A percentile compares a stretch with the other conserved stretches of the same genome.
These are phyloP conservation scores for Sebastes cheni DNA, from an alignment of 2,797 vertebrate species.

Conservation along the genomic window DNA sequence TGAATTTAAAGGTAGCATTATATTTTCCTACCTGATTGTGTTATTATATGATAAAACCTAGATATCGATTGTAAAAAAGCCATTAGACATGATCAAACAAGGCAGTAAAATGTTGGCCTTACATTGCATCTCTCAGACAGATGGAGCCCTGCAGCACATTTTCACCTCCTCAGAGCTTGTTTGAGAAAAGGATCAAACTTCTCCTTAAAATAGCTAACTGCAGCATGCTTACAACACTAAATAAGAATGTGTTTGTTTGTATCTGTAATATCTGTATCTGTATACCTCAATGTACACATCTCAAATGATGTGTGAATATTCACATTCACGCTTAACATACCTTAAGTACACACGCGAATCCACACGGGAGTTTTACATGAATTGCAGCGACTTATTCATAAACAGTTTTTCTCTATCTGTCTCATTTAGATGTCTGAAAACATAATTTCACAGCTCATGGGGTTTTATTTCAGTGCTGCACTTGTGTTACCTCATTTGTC, in stretches of 20 bases:
- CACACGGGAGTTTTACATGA: conserved; percentile 26
- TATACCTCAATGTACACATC: background rate
- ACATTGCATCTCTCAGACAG: background rate
- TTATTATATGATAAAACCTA: background rate
- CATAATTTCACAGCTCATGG: conserved; percentile 75
- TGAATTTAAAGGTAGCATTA: background rate
- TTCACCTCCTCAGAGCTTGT: background rate
- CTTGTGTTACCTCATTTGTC: conserved; percentile 65
- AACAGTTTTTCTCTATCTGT: conserved; percentile 62
- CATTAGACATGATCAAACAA: background rate
- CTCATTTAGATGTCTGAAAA: conserved; percentile 75
- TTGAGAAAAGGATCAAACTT: background rate
- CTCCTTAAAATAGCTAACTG: background rate
- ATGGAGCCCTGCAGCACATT: background rate
- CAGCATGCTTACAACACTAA: background rate
- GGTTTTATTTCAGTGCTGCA: conserved; percentile 67
- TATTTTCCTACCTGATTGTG: background rate
- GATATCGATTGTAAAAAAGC: background rate
- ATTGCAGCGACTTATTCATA: conserved; percentile 36
- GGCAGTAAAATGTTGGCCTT: background rate
- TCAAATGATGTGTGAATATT: conserved; percentile 28
- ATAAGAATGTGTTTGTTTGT: background rate
- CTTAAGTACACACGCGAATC: background rate
- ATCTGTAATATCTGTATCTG: background rate
- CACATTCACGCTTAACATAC: conserved; percentile 15